These are phyloP conservation scores for Drosophila watanabei DNA, from an alignment of 1,140 invertebrate genomes.

Conservation along the genomic window DNA sequence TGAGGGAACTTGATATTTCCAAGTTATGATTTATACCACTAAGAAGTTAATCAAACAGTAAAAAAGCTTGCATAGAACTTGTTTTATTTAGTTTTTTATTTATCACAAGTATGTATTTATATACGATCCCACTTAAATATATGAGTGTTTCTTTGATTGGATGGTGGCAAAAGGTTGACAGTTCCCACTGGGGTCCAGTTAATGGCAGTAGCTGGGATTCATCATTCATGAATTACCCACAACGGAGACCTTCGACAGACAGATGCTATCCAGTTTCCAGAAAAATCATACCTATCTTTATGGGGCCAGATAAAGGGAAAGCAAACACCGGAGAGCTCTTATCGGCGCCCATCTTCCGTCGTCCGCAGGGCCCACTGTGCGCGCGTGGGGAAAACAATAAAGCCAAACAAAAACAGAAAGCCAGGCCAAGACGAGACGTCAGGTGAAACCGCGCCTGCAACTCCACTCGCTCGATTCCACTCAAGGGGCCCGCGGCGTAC, in stretches of 20 bases:
- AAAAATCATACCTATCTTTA: conserved; percentile 34
- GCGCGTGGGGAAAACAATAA: conserved; percentile 37
- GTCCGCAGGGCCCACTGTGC: conserved; percentile 24
- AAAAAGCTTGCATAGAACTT: background rate
- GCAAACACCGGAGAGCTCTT: conserved; percentile 26
- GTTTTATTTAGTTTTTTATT: background rate
- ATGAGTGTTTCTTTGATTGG: conserved; percentile 14
- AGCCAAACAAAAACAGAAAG: conserved; percentile 43
- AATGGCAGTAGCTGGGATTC: background rate
- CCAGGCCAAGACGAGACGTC: conserved; percentile 36
- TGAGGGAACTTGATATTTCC: background rate
- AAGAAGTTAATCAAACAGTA: background rate
- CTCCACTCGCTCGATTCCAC: conserved; percentile 30
- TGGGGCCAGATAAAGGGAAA: conserved; percentile 42
- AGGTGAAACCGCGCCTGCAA: conserved; percentile 47
- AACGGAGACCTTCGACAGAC: background rate
- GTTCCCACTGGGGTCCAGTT: background rate
- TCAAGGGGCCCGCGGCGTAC: conserved; percentile 16
- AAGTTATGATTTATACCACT: background rate
- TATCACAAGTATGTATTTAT: too few species aligned
- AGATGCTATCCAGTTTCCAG: conserved; percentile 11
- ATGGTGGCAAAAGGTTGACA: conserved; percentile 25
- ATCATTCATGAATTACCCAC: background rate
- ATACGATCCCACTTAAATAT: conserved; percentile 8
- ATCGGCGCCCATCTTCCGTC: conserved; percentile 13